Conservation (phyloP, 1,140 invertebrate genomes). For the Zaprionus camerounensis region DNA sequence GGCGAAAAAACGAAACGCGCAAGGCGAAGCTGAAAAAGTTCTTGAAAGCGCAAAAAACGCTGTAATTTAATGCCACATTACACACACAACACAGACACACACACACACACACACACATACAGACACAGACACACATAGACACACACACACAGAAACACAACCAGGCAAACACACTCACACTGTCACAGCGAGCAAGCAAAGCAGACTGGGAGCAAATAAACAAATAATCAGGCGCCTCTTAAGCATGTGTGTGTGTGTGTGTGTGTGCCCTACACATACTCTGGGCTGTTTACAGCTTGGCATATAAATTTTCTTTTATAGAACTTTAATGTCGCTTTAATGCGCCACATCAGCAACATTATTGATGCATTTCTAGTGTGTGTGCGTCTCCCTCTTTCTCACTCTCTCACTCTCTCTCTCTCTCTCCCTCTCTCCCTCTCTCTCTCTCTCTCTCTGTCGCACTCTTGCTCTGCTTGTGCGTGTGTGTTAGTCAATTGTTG, state of each 20-base stretch:
- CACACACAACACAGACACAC: constrained; percentile 31
- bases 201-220: constrained; percentile 47
- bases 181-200: constrained; percentile 3
- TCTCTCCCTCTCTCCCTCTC: not conserved
- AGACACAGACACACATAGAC: constrained; percentile 20
- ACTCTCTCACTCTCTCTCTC: not conserved
- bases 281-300: constrained; percentile 40
- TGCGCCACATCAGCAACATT: constrained; percentile 47
- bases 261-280: constrained; percentile 16
- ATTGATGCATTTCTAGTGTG: constrained; percentile 57
- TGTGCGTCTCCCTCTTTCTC: not conserved
- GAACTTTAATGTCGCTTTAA: constrained; percentile 72
- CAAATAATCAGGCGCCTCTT: constrained; percentile 63
- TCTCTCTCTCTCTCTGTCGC: not conserved
- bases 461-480: constrained; percentile 2
- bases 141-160: not conserved
- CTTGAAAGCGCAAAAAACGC: constrained; percentile 58
- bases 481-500: constrained; percentile 12
- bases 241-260: constrained; percentile 7
- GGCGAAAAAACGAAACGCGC: constrained; percentile 13
- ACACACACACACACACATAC: not conserved
- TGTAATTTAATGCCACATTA: constrained; percentile 64
- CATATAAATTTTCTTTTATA: constrained; percentile 70
- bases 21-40: constrained; percentile 46
- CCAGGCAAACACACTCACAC: not conserved